A percentile compares a stretch with the other conserved stretches of the same genome.
Evolutionary conservation across 2,113 vertebrate species (phyloP).

Genomic region (Jaculus jaculus): DNA sequence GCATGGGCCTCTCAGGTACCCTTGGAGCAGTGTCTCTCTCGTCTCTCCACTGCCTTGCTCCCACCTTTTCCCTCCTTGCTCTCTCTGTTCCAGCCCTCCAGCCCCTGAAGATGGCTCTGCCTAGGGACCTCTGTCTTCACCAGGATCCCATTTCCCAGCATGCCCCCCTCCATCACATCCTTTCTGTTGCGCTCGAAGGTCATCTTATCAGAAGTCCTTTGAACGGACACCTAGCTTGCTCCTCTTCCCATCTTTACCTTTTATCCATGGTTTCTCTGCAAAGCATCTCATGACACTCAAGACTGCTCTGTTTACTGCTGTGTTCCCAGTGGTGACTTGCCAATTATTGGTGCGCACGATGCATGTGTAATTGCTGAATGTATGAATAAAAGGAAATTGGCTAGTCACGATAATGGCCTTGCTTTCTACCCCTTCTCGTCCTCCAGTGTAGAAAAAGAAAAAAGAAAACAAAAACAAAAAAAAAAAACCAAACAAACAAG

Average conservation of each 20-base stretch:
- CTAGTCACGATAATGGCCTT: neutral
- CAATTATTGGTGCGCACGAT: neutral
- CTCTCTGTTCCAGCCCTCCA: neutral
- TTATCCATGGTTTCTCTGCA: neutral
- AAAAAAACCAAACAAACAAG: neutral
- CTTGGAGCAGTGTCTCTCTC: no score
- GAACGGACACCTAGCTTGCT: neutral
- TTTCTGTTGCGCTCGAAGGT: neutral
- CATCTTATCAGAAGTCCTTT: neutral
- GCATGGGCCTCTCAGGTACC: neutral
- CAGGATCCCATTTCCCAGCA: neutral
- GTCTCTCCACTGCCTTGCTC: neutral
- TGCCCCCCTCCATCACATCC: neutral
- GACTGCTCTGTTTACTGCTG: neutral
- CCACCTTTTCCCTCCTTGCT: neutral
- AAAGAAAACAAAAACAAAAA: no score
- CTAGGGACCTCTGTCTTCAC: neutral
- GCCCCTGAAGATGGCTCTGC: neutral
- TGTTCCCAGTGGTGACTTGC: neutral
- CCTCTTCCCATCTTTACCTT: neutral
- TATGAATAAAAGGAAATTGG: neutral
- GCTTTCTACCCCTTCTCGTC: neutral
- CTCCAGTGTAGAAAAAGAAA: slow-evolving; percentile 10
- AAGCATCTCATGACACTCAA: neutral
- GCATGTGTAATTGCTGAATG: neutral